A percentile compares a stretch with the other conserved stretches of the same genome.
Conservation (phyloP, 2,113 vertebrate species). For the Aplodontia rufa region DNA sequence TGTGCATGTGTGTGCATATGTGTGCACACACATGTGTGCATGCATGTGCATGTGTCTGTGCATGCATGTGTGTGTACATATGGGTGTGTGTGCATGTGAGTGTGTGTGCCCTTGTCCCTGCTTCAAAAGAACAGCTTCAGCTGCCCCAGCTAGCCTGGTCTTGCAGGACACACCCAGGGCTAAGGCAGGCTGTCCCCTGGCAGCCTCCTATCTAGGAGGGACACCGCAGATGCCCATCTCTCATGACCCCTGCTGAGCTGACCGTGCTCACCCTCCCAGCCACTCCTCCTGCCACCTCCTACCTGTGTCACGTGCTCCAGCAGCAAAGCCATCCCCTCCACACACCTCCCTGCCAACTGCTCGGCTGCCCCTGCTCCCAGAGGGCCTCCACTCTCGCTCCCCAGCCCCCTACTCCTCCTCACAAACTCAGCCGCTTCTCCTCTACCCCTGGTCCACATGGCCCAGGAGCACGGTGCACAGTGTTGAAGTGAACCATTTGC, state of each 20-base stretch:
- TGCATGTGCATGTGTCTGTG: neutral
- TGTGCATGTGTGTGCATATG: neutral
- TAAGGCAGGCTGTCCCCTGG: neutral
- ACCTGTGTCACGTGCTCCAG: neutral
- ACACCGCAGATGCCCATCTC: neutral
- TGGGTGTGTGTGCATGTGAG: neutral
- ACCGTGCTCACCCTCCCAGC: neutral
- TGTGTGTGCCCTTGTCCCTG: neutral
- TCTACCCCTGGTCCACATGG: neutral
- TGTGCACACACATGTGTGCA: neutral
- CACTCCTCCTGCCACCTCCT: neutral
- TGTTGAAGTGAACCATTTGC: neutral
- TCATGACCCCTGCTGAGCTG: neutral
- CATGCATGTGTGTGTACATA: too few species aligned
- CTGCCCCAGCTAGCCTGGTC: neutral
- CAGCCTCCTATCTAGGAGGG: neutral
- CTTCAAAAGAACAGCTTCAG: neutral
- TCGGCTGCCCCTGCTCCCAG: neutral
- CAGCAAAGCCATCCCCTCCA: neutral
- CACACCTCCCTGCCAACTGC: neutral
- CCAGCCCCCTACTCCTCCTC: neutral
- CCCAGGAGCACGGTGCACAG: accelerated
- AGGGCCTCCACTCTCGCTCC: neutral
- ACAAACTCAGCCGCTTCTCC: neutral
- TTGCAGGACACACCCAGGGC: neutral